A percentile compares a stretch with the other conserved stretches of the same genome.
phyloP scores from a whole-genome alignment of 2,888 invertebrate species.

The Gymnoscelis rufifasciata region DNA sequence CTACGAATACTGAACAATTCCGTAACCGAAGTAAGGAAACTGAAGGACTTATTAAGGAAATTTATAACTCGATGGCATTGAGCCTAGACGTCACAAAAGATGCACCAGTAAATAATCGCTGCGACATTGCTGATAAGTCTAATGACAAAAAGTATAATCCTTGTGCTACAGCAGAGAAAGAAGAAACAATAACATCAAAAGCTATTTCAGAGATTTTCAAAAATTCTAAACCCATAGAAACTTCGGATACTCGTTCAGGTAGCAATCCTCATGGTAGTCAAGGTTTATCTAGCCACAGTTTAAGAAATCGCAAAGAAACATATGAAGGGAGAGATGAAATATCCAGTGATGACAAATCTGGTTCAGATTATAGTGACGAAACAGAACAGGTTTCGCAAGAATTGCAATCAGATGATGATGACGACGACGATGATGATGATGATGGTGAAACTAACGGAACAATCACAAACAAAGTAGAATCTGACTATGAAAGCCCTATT shows the following conservation, averaged over 20 bases:
- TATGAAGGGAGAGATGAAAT: not conserved
- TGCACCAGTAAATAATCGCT: constrained; percentile 39
- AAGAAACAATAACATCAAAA: constrained; percentile 25
- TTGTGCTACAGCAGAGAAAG: constrained; percentile 16
- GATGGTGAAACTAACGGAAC: constrained; percentile 17
- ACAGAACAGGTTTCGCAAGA: constrained; percentile 9
- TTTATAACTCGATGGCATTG: constrained; percentile 62
- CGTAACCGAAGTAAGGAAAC: constrained; percentile 48
- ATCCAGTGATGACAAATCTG: constrained; percentile 1
- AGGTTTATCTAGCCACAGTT: constrained; percentile 18
- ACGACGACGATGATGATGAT: constrained; percentile 15
- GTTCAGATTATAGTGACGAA: constrained; percentile 8
- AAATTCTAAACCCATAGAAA: constrained; percentile 32
- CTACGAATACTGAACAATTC: constrained; percentile 52
- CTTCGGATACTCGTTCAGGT: constrained; percentile 26
- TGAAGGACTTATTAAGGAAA: constrained; percentile 62
- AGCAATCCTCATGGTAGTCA: constrained; percentile 27
- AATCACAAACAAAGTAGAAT: constrained; percentile 19
- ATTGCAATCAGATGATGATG: constrained; percentile 15
- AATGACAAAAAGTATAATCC: constrained; percentile 3
- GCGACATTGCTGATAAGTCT: constrained; percentile 9
- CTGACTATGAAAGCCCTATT: constrained; percentile 22
- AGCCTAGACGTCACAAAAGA: constrained; percentile 44
- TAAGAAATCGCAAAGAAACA: constrained; percentile 18
- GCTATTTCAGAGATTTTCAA: constrained; percentile 39